Evolutionary conservation across 1,140 invertebrate species (phyloP), one percentile per base, ranked within the genome.

Genomic region (Lordiphosa stackelbergi): DNA sequence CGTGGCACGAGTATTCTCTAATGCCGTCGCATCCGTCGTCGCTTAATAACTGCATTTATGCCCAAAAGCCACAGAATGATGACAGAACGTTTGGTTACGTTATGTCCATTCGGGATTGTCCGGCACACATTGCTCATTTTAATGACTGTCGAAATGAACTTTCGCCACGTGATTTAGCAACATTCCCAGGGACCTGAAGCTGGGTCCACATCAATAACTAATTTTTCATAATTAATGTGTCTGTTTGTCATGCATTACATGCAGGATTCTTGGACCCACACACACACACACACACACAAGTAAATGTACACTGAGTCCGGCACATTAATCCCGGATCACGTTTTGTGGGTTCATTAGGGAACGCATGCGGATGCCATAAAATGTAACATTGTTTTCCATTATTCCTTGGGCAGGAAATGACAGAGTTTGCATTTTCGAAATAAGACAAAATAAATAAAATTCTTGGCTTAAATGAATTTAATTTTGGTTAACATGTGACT

Each of bases 131-230:
- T 64, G 58, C 54, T 75, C 55, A 68, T 68, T 72, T 72, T 77
- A 75, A 75, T 72, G 73, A 43, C 57, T 77, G 63, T 60, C 63
- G 58, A 77, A 72, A 77, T 75, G 54, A 77, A 77, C 73, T 75
- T 77, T 77, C 53, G 51, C 69, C 73, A 77, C 73, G 68, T 75
- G 62, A 77, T 68, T 77, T 68, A 35, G 46, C 60, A 58, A 53
- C 59, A 62, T 56, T 34, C 10, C 28, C 59, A 41, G 34, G 16
- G 34, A 8, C 45, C 63, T 28, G 53, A 36, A 63, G 31, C 37
- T 34, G 62, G 36, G 55, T 36, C 62, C 66, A 72, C 68, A 75
- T 75, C 73, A 75, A 78, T 75, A 72, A 60, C 70, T 75, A 77
- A 66, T 75, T 72, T 72, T 63, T 75, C 73, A 77, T 72, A 75